Evolutionary conservation across 2,888 invertebrate genomes (phyloP).

Genomic region (Linyphia triangularis): DNA sequence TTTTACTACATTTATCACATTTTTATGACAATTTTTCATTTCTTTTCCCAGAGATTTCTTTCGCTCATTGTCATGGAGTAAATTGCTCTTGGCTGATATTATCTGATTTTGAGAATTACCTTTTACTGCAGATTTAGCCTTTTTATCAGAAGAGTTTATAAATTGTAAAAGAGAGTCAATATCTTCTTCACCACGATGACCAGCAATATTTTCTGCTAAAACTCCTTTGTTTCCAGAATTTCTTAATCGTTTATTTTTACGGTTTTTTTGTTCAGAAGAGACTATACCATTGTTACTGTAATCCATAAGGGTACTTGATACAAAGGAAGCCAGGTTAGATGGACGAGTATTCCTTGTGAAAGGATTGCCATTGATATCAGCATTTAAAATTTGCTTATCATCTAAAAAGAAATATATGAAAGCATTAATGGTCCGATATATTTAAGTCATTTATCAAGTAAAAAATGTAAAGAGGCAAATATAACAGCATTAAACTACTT

Average conservation of each 20-base stretch:
- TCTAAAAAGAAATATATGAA: constrained; percentile 21
- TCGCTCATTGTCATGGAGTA: constrained; percentile 56
- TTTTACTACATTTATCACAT: constrained; percentile 58
- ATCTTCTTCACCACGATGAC: constrained; percentile 89
- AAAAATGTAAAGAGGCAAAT: no score
- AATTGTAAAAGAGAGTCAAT: constrained; percentile 82
- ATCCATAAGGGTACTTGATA: constrained; percentile 46
- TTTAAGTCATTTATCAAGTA: neutral
- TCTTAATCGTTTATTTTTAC: constrained; percentile 65
- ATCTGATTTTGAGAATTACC: constrained; percentile 31
- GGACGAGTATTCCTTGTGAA: constrained; percentile 44
- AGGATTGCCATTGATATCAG: constrained; percentile 68
- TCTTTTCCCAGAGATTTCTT: constrained; percentile 73
- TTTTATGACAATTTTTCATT: constrained; percentile 56
- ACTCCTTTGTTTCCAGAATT: constrained; percentile 75
- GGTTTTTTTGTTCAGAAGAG: constrained; percentile 56
- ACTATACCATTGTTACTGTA: constrained; percentile 6
- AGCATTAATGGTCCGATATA: neutral
- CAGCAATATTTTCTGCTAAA: constrained; percentile 84
- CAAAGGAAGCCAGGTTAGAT: constrained; percentile 40
- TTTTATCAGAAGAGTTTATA: constrained; percentile 74
- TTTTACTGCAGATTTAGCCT: constrained; percentile 40
- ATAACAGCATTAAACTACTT: no score
- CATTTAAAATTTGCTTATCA: constrained; percentile 46
- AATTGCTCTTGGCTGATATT: constrained; percentile 30